A percentile compares a stretch with the other conserved stretches of the same genome.
phyloP scores from a whole-genome alignment of 1,140 invertebrate species.

The Pogonomyrmex barbatus region DNA sequence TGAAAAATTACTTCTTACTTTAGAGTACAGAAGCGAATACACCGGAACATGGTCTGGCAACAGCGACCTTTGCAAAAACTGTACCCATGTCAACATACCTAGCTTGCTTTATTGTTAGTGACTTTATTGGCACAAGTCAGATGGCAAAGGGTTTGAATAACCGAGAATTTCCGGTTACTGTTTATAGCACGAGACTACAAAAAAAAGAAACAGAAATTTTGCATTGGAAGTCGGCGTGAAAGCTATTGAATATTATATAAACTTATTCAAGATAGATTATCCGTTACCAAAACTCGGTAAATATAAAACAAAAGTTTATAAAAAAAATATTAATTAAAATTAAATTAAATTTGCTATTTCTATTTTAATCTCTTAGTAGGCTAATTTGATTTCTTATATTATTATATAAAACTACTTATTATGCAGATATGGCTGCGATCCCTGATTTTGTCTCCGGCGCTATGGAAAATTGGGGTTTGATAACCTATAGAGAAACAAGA shows the following conservation, averaged over 20 bases:
- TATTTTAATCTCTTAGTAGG: neutral
- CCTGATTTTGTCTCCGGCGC: conserved; percentile 98
- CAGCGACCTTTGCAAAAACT: conserved; percentile 91
- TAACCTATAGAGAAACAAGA: conserved; percentile 94
- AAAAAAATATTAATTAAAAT: conserved; percentile 10
- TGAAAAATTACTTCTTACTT: conserved; percentile 57
- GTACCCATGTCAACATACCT: conserved; percentile 97
- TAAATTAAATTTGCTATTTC: neutral
- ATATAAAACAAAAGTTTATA: conserved; percentile 53
- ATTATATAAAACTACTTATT: conserved; percentile 70
- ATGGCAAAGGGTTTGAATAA: conserved; percentile 86
- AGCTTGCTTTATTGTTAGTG: conserved; percentile 95
- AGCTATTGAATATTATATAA: conserved; percentile 94
- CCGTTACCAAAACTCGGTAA: conserved; percentile 94
- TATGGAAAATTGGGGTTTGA: conserved; percentile 97
- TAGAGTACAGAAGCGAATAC: conserved; percentile 81
- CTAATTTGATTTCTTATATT: neutral
- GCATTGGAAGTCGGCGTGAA: conserved; percentile 92
- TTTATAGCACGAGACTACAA: conserved; percentile 91
- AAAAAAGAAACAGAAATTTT: conserved; percentile 91
- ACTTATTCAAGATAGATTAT: conserved; percentile 95
- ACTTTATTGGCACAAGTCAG: conserved; percentile 90
- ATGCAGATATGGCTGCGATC: conserved; percentile 95
- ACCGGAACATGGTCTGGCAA: conserved; percentile 83
- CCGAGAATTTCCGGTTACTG: conserved; percentile 88